Conservation (phyloP, 53 echinoderm and acorn worm genomes). For the Stichopus horrens region DNA sequence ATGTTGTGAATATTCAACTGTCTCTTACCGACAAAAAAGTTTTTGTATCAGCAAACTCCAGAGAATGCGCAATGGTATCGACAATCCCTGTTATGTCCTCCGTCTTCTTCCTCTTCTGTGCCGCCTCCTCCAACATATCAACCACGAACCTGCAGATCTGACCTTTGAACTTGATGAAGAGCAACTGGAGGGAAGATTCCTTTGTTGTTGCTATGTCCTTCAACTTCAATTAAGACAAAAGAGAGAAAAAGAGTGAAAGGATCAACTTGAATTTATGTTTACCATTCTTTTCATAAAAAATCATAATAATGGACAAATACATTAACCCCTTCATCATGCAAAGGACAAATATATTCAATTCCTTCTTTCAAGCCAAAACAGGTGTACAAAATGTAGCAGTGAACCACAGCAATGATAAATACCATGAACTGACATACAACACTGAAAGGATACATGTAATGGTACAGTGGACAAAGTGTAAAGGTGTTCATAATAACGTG, state of each 20-base stretch:
- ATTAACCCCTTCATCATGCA: no score
- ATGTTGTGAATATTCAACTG: not conserved
- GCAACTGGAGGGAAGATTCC: slow-evolving; percentile 57
- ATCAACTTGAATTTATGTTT: no score
- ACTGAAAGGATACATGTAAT: no score
- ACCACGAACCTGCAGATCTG: slow-evolving; percentile 91
- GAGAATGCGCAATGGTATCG: slow-evolving; percentile 69
- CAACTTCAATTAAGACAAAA: slow-evolving; percentile 58
- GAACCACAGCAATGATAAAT: no score
- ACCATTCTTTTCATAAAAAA: no score
- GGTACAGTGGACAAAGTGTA: no score
- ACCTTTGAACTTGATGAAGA: slow-evolving; percentile 82
- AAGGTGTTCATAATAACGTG: no score
- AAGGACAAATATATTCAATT: no score
- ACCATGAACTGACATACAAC: no score
- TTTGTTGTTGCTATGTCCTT: slow-evolving; percentile 77
- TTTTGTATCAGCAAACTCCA: slow-evolving; percentile 73
- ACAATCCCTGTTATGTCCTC: slow-evolving; percentile 56
- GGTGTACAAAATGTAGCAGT: no score
- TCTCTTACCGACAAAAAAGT: slow-evolving; percentile 80
- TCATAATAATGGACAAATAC: no score
- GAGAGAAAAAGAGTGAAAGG: not conserved
- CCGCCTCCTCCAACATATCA: slow-evolving; percentile 76
- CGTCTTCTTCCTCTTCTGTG: slow-evolving; percentile 36
- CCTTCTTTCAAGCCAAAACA: no score